phyloP scores from a whole-genome alignment of 2,113 vertebrate genomes.

The Ptychochromis oligacanthus region DNA sequence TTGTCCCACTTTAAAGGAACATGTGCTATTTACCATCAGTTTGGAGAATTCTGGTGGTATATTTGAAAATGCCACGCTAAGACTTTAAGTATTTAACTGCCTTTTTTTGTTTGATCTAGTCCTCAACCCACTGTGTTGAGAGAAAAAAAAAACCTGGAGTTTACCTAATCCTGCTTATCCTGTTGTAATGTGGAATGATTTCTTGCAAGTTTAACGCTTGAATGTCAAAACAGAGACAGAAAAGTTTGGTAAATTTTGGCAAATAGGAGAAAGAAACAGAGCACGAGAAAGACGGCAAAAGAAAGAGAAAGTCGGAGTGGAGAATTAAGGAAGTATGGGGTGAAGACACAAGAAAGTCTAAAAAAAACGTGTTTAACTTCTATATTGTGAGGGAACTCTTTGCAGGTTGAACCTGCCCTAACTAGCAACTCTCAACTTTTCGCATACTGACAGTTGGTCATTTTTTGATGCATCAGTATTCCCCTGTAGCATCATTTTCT shows the following conservation, averaged over 20 bases:
- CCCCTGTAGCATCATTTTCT: no score
- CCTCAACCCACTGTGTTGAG: slow-evolving; percentile 21
- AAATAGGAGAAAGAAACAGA: neutral
- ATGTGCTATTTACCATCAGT: slow-evolving; percentile 52
- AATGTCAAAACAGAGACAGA: neutral
- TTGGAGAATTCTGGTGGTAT: slow-evolving; percentile 47
- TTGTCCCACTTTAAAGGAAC: slow-evolving; percentile 58
- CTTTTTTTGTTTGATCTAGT: slow-evolving; percentile 40
- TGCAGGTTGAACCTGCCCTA: neutral
- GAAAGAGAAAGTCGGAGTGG: neutral
- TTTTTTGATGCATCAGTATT: no score
- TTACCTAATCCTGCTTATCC: slow-evolving; percentile 13
- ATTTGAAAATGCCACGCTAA: slow-evolving; percentile 51
- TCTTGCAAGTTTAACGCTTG: neutral
- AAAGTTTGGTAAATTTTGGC: neutral
- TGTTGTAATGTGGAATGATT: slow-evolving; percentile 3
- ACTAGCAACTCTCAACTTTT: no score
- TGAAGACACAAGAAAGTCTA: no score
- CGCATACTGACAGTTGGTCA: no score
- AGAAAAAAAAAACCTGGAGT: slow-evolving; percentile 10
- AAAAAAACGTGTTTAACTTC: neutral
- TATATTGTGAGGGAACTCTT: rapidly evolving
- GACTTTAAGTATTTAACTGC: slow-evolving; percentile 50
- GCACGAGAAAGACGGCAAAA: neutral
- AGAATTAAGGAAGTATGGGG: no score